phyloP scores from a whole-genome alignment of 1,140 invertebrate species.

The Drosophila leontia region DNA sequence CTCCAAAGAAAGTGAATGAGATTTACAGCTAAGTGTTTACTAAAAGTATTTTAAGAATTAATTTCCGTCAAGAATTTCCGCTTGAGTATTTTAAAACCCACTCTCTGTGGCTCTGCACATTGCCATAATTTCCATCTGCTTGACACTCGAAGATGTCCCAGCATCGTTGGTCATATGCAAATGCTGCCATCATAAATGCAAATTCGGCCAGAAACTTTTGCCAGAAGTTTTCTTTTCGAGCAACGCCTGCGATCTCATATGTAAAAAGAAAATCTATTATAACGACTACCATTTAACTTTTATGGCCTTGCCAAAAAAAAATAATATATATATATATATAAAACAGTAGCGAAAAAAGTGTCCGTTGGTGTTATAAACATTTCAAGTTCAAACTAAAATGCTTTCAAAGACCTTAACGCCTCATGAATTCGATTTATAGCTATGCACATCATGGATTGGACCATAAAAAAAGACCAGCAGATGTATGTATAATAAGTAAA shows the following conservation, averaged over 20 bases:
- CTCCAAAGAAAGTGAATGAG: constrained; percentile 1
- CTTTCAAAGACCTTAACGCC: constrained; percentile 70
- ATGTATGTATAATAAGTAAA: constrained; percentile 23
- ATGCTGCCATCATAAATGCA: constrained; percentile 69
- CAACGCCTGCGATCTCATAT: constrained; percentile 19
- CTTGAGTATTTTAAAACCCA: not conserved
- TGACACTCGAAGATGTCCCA: constrained; percentile 17
- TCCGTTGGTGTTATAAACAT: constrained; percentile 39
- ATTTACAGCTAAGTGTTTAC: not conserved
- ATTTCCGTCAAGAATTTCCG: too few species aligned
- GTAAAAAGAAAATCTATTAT: constrained; percentile 37
- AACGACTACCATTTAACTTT: constrained; percentile 52
- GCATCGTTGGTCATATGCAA: constrained; percentile 53
- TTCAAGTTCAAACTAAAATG: constrained; percentile 77
- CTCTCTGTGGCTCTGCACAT: not conserved
- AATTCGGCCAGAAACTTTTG: constrained; percentile 54
- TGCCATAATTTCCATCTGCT: constrained; percentile 18
- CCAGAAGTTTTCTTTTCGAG: constrained; percentile 45
- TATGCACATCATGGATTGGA: constrained; percentile 37
- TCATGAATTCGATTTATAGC: constrained; percentile 71
- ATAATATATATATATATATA: too few species aligned
- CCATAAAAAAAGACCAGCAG: constrained; percentile 30
- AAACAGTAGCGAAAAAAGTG: not conserved
- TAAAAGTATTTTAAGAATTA: not conserved
- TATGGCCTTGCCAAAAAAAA: constrained; percentile 27